Conservation (phyloP, 2,113 vertebrate genomes). For the Phalacrocorax brasilianus region DNA sequence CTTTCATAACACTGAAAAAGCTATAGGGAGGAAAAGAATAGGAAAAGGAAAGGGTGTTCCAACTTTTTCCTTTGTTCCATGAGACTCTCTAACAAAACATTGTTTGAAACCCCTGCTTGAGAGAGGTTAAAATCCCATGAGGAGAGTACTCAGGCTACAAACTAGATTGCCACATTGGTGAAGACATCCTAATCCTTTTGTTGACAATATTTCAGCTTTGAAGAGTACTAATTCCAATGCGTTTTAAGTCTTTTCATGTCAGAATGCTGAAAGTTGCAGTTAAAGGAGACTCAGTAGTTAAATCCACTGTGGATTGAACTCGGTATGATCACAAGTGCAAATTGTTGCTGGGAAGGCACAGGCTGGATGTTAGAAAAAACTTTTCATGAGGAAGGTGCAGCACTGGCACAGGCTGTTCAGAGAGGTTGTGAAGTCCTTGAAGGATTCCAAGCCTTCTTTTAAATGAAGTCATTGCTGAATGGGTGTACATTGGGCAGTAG, state of each 20-base stretch:
- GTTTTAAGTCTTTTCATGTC: neutral
- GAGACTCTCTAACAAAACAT: neutral
- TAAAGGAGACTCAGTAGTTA: neutral
- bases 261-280: neutral
- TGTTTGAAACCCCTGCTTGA: neutral
- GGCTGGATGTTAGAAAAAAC: neutral
- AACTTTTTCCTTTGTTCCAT: neutral
- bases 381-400: neutral
- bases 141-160: neutral
- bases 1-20: neutral
- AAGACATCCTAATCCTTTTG: neutral
- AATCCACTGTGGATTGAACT: neutral
- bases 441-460: neutral
- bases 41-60: neutral
- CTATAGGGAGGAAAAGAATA: neutral
- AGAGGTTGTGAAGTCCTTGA: neutral
- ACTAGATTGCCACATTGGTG: neutral
- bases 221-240: neutral
- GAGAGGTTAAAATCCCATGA: neutral
- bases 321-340: neutral
- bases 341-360: neutral
- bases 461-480: neutral
- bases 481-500: neutral
- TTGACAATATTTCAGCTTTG: neutral
- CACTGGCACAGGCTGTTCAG: neutral